phyloP scores from a whole-genome alignment of 2,797 vertebrate genomes.

The Oophaga sylvatica region DNA sequence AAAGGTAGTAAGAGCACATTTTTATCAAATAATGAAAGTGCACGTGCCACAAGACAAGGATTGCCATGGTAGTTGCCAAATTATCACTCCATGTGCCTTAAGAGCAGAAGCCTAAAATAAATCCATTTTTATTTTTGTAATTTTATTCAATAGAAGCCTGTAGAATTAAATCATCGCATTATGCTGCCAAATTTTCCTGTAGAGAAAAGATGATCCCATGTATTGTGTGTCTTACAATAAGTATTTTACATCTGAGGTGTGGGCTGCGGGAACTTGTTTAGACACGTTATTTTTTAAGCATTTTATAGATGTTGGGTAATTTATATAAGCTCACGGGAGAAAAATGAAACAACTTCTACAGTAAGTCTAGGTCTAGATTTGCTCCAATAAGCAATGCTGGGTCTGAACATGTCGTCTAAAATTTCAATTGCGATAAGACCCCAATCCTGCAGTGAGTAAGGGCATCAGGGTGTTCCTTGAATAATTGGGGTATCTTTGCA shows the following conservation, averaged over 20 bases:
- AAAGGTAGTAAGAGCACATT: no score
- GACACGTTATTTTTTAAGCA: neutral
- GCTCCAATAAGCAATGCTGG: neutral
- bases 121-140: neutral
- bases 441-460: no score
- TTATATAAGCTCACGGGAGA: neutral
- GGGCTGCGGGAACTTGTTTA: neutral
- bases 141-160: neutral
- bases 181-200: neutral
- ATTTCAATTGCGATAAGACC: no score
- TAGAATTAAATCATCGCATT: neutral
- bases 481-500: no score
- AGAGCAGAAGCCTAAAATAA: no score
- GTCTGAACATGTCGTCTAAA: no score
- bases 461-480: no score
- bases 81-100: no score
- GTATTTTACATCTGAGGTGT: neutral
- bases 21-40: no score
- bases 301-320: constrained; percentile 3
- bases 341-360: neutral
- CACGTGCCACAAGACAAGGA: no score
- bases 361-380: neutral
- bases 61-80: no score
- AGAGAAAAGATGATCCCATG: neutral
- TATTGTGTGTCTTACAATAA: neutral